phyloP scores from a whole-genome alignment of 2,888 invertebrate species.

The Drosophila anomalata region DNA sequence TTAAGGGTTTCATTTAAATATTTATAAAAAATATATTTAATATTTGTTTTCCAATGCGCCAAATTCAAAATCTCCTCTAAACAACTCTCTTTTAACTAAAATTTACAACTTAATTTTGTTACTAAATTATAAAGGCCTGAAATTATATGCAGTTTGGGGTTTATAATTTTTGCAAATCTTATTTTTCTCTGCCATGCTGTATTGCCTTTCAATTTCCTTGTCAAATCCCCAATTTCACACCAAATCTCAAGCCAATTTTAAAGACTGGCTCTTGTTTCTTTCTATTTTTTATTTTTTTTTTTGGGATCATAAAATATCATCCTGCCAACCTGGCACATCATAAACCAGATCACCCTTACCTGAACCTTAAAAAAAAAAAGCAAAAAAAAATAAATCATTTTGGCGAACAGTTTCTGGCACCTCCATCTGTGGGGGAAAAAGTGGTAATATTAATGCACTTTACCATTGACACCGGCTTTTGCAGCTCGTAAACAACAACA shows the following conservation, averaged over 20 bases:
- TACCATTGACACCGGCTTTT: slow-evolving; percentile 56
- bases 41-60: no score
- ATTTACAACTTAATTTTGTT: neutral
- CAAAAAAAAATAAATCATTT: slow-evolving; percentile 24
- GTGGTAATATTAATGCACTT: slow-evolving; percentile 45
- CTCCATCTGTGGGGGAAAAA: slow-evolving; percentile 12
- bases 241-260: slow-evolving; percentile 31
- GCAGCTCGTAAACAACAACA: slow-evolving; percentile 50
- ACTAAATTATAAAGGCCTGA: neutral
- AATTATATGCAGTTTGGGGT: neutral
- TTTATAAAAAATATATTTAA: no score
- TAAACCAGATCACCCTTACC: slow-evolving; percentile 32
- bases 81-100: no score
- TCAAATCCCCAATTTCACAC: slow-evolving; percentile 29
- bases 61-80: no score
- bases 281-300: neutral
- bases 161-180: neutral
- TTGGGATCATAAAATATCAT: slow-evolving; percentile 8
- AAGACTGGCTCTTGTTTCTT: slow-evolving; percentile 6
- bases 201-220: slow-evolving; percentile 2
- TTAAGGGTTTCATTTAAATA: no score
- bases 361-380: slow-evolving; percentile 4
- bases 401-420: slow-evolving; percentile 3
- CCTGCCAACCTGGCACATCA: slow-evolving; percentile 26
- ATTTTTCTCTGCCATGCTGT: neutral